These are phyloP conservation scores for Pygoscelis adeliae DNA, from an alignment of 2,113 vertebrate species.

Conservation along the genomic window DNA sequence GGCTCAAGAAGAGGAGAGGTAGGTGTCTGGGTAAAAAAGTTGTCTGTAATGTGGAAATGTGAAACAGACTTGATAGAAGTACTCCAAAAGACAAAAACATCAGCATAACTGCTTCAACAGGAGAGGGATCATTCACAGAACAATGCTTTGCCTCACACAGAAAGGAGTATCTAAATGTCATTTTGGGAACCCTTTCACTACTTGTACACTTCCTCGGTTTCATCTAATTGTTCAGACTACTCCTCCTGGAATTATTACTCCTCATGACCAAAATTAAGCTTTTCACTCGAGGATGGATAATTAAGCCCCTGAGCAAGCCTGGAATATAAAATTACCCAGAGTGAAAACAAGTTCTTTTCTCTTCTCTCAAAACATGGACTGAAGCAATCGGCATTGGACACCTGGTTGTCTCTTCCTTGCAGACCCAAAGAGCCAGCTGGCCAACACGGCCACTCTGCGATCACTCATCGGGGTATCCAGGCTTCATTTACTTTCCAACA, in stretches of 20 bases:
- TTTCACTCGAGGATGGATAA: not conserved
- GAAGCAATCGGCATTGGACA: not conserved
- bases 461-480: not conserved
- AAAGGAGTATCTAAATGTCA: not conserved
- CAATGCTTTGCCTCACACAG: not conserved
- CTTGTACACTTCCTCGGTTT: not conserved
- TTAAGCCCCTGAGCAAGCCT: not conserved
- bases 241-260: not conserved
- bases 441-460: accelerated
- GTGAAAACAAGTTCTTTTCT: not conserved
- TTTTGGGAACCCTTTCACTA: not conserved
- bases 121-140: not conserved
- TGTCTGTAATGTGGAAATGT: not conserved
- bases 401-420: not conserved
- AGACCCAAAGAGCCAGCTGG: not conserved
- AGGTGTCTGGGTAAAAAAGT: not conserved
- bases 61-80: not conserved
- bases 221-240: not conserved
- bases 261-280: not conserved
- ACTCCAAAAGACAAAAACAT: not conserved
- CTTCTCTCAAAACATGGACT: not conserved
- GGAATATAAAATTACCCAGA: not conserved
- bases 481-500: not conserved
- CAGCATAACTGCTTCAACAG: not conserved
- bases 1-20: not conserved